These are phyloP conservation scores for Stenodema calcarata DNA, from an alignment of 2,888 invertebrate species.

Conservation along the genomic window DNA sequence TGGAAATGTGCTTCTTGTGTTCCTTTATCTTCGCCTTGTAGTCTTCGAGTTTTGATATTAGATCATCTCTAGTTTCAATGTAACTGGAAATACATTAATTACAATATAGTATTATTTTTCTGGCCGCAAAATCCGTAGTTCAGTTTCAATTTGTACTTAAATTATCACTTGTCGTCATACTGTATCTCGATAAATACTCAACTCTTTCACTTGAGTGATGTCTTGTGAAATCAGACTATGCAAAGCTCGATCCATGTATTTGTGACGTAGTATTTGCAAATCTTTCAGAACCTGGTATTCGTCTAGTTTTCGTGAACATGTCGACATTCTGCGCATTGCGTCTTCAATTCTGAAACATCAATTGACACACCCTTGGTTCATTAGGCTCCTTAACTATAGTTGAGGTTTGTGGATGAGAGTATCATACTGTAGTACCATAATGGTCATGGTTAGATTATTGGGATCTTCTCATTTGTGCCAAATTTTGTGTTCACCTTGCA, in stretches of 20 bases:
- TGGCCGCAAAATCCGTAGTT: too few relatives aligned
- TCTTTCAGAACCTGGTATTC: constrained; percentile 42
- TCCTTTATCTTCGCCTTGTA: not conserved
- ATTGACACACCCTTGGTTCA: not conserved
- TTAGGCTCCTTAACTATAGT: not conserved
- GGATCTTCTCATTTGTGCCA: too few relatives aligned
- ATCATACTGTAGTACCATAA: too few relatives aligned
- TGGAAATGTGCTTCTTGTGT: constrained; percentile 19
- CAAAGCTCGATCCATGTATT: constrained; percentile 14
- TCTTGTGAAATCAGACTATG: not conserved
- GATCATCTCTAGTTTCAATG: constrained; percentile 8
- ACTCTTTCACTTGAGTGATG: constrained; percentile 16
- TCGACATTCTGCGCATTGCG: constrained; percentile 42
- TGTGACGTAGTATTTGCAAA: constrained; percentile 14
- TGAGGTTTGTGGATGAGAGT: too few relatives aligned
- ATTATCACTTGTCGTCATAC: not conserved
- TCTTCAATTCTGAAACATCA: constrained; percentile 24
- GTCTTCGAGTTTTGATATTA: not conserved
- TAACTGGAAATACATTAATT: not conserved
- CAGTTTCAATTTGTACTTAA: too few relatives aligned
- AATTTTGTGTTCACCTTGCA: too few relatives aligned
- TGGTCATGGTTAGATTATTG: too few relatives aligned
- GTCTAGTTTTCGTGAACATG: constrained; percentile 37
- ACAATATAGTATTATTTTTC: too few relatives aligned
- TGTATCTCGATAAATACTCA: not conserved